A percentile compares a stretch with the other conserved stretches of the same genome.
Conservation (phyloP, 2,113 vertebrate species). For the Zosterops hypoxanthus region DNA sequence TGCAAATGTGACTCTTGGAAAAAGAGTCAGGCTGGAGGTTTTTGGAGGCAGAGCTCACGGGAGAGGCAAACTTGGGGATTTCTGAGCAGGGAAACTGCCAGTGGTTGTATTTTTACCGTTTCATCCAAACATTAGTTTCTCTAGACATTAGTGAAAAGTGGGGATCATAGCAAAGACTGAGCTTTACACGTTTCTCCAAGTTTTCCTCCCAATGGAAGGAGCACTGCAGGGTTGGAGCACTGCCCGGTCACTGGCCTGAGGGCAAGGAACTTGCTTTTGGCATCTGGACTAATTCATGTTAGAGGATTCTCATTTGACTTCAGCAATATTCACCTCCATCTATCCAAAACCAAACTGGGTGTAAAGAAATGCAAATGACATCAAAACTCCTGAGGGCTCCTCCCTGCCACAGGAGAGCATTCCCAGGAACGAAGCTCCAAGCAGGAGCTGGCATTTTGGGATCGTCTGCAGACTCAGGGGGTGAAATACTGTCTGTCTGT, state of each 20-base stretch:
- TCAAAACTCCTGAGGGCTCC: neutral
- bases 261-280: neutral
- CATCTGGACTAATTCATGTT: neutral
- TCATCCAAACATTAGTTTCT: neutral
- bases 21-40: neutral
- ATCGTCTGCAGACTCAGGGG: neutral
- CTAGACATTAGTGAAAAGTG: accelerated
- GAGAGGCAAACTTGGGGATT: neutral
- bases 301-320: neutral
- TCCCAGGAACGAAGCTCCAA: neutral
- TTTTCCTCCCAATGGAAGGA: neutral
- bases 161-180: neutral
- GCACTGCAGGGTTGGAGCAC: neutral
- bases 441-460: neutral
- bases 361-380: neutral
- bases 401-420: neutral
- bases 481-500: neutral
- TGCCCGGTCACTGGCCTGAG: accelerated
- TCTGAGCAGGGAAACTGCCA: neutral
- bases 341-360: neutral
- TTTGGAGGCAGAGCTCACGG: neutral
- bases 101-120: neutral
- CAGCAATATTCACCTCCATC: neutral
- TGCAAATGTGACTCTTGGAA: neutral
- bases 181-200: neutral